Evolutionary conservation across 2,888 invertebrate species (phyloP), one percentile per base, ranked within the genome.

Genomic region (Aricia artaxerxes): DNA sequence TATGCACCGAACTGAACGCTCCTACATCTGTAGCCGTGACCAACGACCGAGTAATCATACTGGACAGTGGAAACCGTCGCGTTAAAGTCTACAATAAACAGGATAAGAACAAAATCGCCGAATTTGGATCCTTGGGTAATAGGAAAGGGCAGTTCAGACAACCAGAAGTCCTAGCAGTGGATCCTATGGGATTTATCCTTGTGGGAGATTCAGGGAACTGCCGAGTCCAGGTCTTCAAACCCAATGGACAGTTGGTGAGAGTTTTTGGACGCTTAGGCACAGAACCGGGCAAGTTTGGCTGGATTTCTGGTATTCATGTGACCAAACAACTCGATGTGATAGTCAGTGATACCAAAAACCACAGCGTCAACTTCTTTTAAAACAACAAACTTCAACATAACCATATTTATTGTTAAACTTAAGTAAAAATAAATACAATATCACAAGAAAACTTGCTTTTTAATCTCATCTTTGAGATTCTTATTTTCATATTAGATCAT

Each of bases 201-300:
- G 97, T 97, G 0, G 97, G 97, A 0, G 97, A 97, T 87, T 96
- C 97, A 0, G 97, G 97, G 0, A 97, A 97, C 86, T 96, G 96
- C 64, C 92, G 97, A 5, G 94, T 97, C 0, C 97, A 97, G 88
- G 95, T 97, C 9, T 97, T 97, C 86, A 95, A 96, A 80, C 96
- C 96, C 0, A 95, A 96, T 80, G 97, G 97, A 4, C 95, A 95
- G 79, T 94, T 96, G 80, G 95, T 97, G 4, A 94, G 96, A 82
- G 95, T 95, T 35, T 96, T 97, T 84, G 97, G 97, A 0, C 93
- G 94, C 0, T 83, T 90, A 35, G 95, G 92, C 40, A 89, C 87
- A 0, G 91, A 91, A 77, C 88, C 91, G 1, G 93, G 95, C 0
- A 94, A 95, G 82, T 96, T 96, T 82, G 95, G 96, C 4, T 97